Evolutionary conservation across 2,888 invertebrate genomes (phyloP).

Genomic region (Rhogogaster chlorosoma): DNA sequence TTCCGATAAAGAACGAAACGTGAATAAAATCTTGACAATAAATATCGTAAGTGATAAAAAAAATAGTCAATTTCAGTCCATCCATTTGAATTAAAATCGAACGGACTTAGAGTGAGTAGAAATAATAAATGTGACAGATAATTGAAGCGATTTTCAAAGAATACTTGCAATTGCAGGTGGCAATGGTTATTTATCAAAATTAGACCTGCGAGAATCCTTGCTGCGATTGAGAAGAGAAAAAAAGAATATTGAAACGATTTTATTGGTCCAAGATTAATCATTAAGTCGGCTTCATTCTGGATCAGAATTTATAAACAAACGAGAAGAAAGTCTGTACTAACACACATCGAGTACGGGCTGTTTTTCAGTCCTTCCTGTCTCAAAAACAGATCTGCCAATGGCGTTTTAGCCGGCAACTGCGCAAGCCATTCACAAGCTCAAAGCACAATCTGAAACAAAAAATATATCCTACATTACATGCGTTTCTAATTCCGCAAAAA

Average conservation of each 20-base stretch:
- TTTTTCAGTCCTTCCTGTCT: slow-evolving; percentile 58
- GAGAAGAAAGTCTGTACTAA: slow-evolving; percentile 61
- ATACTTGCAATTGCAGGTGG: not conserved
- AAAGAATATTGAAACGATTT: not conserved
- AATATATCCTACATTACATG: slow-evolving; percentile 26
- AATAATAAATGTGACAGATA: not conserved
- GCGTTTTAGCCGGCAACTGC: slow-evolving; percentile 58
- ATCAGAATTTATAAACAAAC: not conserved
- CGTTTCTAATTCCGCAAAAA: not conserved
- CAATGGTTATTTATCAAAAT: not conserved
- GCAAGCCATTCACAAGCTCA: slow-evolving; percentile 61
- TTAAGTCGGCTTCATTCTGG: not conserved
- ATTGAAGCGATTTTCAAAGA: not conserved
- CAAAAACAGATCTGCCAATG: slow-evolving; percentile 45
- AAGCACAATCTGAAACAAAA: slow-evolving; percentile 57
- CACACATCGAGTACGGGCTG: slow-evolving; percentile 73
- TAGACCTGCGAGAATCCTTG: not conserved
- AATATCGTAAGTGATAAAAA: too few species aligned
- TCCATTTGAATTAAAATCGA: not conserved
- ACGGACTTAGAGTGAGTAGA: not conserved
- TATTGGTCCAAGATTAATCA: not conserved
- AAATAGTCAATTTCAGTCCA: not conserved
- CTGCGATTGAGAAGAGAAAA: not conserved
- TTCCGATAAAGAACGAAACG: not conserved
- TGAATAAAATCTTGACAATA: too few species aligned